These are phyloP conservation scores for Plecturocebus donacophilus DNA, from an alignment of 2,113 vertebrate genomes.

Conservation along the genomic window DNA sequence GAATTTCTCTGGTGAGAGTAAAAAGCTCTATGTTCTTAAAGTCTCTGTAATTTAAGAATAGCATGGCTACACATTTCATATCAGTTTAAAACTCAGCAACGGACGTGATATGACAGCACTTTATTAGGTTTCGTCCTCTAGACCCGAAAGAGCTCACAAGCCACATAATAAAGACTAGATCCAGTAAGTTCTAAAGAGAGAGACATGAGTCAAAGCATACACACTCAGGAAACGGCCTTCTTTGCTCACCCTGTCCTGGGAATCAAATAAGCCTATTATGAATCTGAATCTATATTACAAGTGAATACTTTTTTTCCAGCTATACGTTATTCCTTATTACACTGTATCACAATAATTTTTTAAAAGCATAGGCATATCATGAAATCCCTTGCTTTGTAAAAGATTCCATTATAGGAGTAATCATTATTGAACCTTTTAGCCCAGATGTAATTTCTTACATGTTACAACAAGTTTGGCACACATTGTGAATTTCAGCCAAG, in stretches of 20 bases:
- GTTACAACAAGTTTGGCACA: slow-evolving; percentile 91
- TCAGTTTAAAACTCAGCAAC: not conserved
- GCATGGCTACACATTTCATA: not conserved
- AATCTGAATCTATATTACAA: not conserved
- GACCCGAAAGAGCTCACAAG: not conserved
- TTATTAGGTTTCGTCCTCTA: not conserved
- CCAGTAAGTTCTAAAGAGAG: not conserved
- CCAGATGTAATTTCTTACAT: slow-evolving; percentile 89
- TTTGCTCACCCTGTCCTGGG: not conserved
- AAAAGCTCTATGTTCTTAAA: not conserved
- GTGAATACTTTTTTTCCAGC: not conserved
- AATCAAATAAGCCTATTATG: not conserved
- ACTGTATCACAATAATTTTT: not conserved
- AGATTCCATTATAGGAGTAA: slow-evolving; percentile 88
- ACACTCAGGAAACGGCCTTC: not conserved
- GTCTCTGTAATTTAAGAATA: not conserved
- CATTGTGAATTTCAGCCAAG: slow-evolving; percentile 91
- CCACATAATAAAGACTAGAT: not conserved
- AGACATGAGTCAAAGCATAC: fast-evolving
- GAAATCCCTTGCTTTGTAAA: slow-evolving; percentile 74
- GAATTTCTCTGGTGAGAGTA: not conserved
- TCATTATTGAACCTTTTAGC: slow-evolving; percentile 92
- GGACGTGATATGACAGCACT: not conserved
- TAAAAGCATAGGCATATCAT: slow-evolving; percentile 48
- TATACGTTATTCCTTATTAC: slow-evolving; percentile 33